Evolutionary conservation across 2,888 invertebrate species (phyloP).

Genomic region (Toxonevra muliebris): DNA sequence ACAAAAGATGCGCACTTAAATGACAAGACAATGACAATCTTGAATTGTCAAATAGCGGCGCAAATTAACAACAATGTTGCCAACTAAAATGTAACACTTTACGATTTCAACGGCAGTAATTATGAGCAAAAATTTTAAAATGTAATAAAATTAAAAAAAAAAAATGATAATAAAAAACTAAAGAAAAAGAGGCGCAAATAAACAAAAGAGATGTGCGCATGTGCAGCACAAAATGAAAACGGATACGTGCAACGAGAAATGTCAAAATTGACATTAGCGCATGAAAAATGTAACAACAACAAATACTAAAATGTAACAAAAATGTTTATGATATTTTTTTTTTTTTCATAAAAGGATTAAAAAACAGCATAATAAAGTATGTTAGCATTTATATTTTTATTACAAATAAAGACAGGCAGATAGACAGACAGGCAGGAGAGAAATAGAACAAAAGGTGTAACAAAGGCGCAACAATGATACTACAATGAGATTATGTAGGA

Average conservation of each 20-base stretch:
- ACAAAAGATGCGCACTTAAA: neutral
- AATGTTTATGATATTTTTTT: too few species aligned
- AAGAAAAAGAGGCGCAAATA: conserved; percentile 5
- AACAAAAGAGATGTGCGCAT: conserved; percentile 12
- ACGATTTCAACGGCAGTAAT: neutral
- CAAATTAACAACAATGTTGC: conserved; percentile 36
- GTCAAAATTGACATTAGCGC: conserved; percentile 58
- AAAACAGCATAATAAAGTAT: conserved; percentile 51
- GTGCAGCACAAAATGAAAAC: conserved; percentile 23
- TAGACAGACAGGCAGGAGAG: neutral
- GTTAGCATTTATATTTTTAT: conserved; percentile 58
- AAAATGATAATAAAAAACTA: conserved; percentile 6
- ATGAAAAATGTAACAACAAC: conserved; percentile 57
- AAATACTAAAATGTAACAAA: too few species aligned
- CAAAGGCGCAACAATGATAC: neutral
- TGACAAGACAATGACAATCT: neutral
- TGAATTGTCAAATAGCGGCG: conserved; percentile 45
- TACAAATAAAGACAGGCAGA: conserved; percentile 24
- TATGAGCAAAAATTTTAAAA: conserved; percentile 4
- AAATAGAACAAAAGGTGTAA: conserved; percentile 4
- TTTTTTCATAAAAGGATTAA: neutral
- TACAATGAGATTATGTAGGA: conserved; percentile 25
- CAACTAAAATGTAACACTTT: conserved; percentile 23
- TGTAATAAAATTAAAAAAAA: neutral
- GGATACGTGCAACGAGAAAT: conserved; percentile 46